Evolutionary conservation across 2,113 vertebrate species (phyloP), one percentile per base, ranked within the genome.

Genomic region (Barbus barbus): DNA sequence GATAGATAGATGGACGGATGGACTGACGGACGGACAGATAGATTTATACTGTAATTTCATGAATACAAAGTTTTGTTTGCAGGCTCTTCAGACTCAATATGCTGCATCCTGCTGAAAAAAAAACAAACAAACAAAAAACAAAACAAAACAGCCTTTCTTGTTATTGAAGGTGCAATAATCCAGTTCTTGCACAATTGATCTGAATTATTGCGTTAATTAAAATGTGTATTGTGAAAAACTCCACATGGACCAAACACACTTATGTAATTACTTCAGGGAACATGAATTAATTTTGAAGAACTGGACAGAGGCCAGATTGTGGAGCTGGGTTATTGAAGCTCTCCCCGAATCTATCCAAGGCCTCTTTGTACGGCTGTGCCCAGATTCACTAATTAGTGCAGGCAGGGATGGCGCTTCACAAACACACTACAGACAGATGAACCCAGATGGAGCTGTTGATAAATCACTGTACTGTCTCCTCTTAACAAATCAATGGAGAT

Each of bases 341-440:
- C 61, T 85, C 83, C 86, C 84, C 38, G 24, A 73, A 73, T 84
- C 83, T 86, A 87, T 91, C 91, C 92, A 89, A 92, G 89, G 89
- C 91, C 85, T 93, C 91, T 93, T 93, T 92, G 91, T 93, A 90
- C 92, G 74, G 78, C 82, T 79, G 89, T 83, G 92, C 90, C 91
- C 89, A 90, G 90, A 90, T 87, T 90, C 82, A 89, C 91, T 93
- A 92, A 94, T 93, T 94, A 92, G 90, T 89, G 89, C 87, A 88
- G 88, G 82, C 82, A 83, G 82, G 74, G 26, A 86, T 53, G 78
- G 78, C 22, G 24, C 22, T 77, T 53, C 51, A 77, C 83, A 79
- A 81, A 65, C 82, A 4, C 77, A 80, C 82, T 48, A 76, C 65
- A 36, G 81, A 72, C 78, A 84, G 79, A 81, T 69, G 75, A 90